Evolutionary conservation across 2,797 vertebrate species (phyloP).

Genomic region (Hippocampus kuda): DNA sequence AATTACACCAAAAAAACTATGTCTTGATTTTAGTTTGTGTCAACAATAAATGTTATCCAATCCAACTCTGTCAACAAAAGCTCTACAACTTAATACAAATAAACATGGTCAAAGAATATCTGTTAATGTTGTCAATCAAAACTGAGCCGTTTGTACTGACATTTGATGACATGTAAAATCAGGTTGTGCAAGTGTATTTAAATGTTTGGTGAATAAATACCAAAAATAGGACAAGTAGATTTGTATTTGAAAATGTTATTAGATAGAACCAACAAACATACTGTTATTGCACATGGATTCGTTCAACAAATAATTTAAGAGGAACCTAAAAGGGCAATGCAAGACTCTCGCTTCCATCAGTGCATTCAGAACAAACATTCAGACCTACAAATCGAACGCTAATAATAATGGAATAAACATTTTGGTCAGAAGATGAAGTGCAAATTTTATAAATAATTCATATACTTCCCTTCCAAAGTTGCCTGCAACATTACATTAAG

Average conservation of each 20-base stretch:
- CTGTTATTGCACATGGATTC: constrained; percentile 23
- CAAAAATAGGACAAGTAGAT: constrained; percentile 27
- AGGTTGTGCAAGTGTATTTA: background rate
- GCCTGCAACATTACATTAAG: constrained; percentile 16
- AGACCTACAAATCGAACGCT: constrained; percentile 19
- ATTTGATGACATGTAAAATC: background rate
- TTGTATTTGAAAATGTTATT: constrained; percentile 55
- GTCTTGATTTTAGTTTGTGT: background rate
- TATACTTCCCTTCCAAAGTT: constrained; percentile 24
- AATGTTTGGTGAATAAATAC: background rate
- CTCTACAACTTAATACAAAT: background rate
- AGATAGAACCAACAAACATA: constrained; percentile 29
- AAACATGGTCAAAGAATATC: background rate
- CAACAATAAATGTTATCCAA: too few species aligned
- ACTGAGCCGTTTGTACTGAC: background rate
- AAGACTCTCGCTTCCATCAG: constrained; percentile 9
- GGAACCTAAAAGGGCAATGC: constrained; percentile 28
- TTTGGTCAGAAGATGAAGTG: constrained; percentile 53
- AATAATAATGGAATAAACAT: constrained; percentile 35
- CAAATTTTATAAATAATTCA: constrained; percentile 22
- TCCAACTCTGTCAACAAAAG: background rate
- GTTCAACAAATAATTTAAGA: constrained; percentile 31
- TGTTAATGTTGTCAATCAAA: background rate
- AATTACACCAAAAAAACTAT: background rate
- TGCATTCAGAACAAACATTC: constrained; percentile 35